These are phyloP conservation scores for Drosophila bunnanda DNA, from an alignment of 2,888 invertebrate genomes.

Conservation along the genomic window DNA sequence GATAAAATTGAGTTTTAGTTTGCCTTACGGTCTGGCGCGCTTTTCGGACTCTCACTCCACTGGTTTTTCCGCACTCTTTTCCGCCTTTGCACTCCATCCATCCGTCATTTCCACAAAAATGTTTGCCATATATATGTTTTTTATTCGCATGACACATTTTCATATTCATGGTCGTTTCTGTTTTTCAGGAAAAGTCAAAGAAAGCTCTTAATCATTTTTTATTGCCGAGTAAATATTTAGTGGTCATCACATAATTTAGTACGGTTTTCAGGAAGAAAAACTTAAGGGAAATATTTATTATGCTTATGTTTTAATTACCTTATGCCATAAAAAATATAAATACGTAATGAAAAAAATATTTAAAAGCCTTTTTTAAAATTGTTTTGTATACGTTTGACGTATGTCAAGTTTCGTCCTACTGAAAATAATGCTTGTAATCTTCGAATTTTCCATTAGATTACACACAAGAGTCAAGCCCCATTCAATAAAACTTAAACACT, in stretches of 20 bases:
- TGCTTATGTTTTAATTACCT: not conserved
- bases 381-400: not conserved
- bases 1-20: conserved; percentile 76
- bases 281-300: not conserved
- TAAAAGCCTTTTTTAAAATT: not conserved
- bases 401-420: not conserved
- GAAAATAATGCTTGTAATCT: too few species aligned
- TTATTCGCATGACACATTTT: conserved; percentile 47
- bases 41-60: conserved; percentile 6
- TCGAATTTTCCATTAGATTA: not conserved
- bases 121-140: conserved; percentile 6
- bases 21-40: conserved; percentile 61
- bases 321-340: not conserved
- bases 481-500: not conserved
- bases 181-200: conserved; percentile 4
- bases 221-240: conserved; percentile 12
- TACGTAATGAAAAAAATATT: not conserved
- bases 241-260: conserved; percentile 6
- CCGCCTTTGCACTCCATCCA: conserved; percentile 6
- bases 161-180: conserved; percentile 64
- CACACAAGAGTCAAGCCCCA: not conserved
- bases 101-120: conserved; percentile 15
- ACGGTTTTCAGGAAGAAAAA: not conserved
- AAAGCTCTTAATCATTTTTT: conserved; percentile 26
- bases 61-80: conserved; percentile 16